Evolutionary conservation across 2,888 invertebrate genomes (phyloP), one percentile per base, ranked within the genome.

Genomic region (Andrena camellia): DNA sequence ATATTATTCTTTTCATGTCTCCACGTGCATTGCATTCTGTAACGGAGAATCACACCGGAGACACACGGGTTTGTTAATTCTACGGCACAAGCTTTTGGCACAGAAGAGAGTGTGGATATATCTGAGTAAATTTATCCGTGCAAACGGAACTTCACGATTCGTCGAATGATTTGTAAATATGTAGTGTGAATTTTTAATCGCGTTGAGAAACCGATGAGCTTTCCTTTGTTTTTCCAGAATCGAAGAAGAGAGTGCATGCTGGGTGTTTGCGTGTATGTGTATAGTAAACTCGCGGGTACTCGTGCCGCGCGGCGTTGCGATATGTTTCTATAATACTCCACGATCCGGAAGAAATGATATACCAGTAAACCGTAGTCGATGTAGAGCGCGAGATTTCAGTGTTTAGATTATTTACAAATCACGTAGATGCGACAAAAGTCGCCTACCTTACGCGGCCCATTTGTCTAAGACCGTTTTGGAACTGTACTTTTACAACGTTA

Each of bases 161-260:
- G 62, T 63, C 68, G 66, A 80, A 78, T 78, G 78, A 74, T 78
- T 42, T 90, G 88, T 90, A 90, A 75, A 88, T 89, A 42, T 42
- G 42, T 42, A 89, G 77, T 78, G 66, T 69, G 63, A 76, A 71
- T 63, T 70, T 84, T 60, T 77, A 69, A 54, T 81, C 75, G 70
- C 13, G 63, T 80, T 84, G 60, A 70, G 31, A 70, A 64, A 35
- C 31, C 13, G 29, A 59, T 10, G 52, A 50, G 48, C 48, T 76
- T 81, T 57, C 42, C 42, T 42, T 42, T 23, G 4, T 50, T 71
- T 66, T 50, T 26, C 29, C 33, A 48, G 29, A 50, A 54, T 33
- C 7, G n/a, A 26, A 10, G n/a, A 26, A 10, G 35, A 33, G 33
- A 52, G 31, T 54, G 73, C 20, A 33, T 60, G 81, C 20, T 73